These are phyloP conservation scores for Erpetoichthys calabaricus DNA, from an alignment of 2,797 vertebrate genomes.

Conservation along the genomic window DNA sequence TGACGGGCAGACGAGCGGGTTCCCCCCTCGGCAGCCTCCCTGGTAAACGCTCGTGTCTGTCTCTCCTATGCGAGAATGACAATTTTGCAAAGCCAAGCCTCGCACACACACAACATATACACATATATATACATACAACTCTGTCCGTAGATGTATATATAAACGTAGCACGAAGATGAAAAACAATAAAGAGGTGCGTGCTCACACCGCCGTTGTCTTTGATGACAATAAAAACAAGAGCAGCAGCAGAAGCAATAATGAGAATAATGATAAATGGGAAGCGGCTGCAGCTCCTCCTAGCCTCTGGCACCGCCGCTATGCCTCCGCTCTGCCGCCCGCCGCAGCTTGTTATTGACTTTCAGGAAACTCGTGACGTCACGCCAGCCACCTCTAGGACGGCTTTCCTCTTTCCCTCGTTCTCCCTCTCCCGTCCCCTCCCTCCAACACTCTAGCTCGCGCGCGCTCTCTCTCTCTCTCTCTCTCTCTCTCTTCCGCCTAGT, in stretches of 20 bases:
- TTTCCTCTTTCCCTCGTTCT: constrained; percentile 25
- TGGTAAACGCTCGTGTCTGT: constrained; percentile 14
- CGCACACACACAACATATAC: not conserved
- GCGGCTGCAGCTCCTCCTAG: constrained; percentile 24
- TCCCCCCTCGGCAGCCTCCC: constrained; percentile 29
- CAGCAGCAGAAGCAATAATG: not conserved
- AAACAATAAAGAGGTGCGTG: constrained; percentile 9
- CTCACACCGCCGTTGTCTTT: constrained; percentile 4
- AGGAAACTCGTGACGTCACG: constrained; percentile 78
- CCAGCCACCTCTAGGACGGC: constrained; percentile 37
- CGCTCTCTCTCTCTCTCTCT: constrained; percentile 18
- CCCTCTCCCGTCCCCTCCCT: constrained; percentile 4
- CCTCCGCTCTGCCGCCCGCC: constrained; percentile 15
- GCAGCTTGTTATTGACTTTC: constrained; percentile 67
- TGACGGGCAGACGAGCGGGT: constrained; percentile 33
- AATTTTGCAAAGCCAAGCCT: constrained; percentile 1
- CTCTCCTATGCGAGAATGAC: constrained; percentile 15
- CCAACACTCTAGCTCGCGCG: constrained; percentile 4
- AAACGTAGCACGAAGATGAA: constrained; percentile 4
- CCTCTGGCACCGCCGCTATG: constrained; percentile 29
- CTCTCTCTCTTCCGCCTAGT: constrained; percentile 9
- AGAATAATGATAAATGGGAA: not conserved
- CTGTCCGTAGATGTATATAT: not conserved
- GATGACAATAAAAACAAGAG: not conserved
- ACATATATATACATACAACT: not conserved